Conservation (phyloP, 2,888 invertebrate genomes). For the Agriopis aurantiaria region DNA sequence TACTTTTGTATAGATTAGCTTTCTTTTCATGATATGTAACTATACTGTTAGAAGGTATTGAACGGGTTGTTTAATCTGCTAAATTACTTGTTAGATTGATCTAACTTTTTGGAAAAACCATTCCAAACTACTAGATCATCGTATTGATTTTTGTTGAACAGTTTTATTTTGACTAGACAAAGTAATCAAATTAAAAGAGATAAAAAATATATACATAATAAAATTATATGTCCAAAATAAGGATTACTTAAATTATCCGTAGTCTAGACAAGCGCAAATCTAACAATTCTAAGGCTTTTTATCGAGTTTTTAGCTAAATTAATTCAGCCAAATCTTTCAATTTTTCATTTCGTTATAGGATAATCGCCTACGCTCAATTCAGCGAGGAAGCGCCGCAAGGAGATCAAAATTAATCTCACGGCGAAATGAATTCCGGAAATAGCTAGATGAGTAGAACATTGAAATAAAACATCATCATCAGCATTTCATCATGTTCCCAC, state of each 20-base stretch:
- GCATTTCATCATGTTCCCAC: no score
- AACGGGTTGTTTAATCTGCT: no score
- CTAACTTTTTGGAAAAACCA: no score
- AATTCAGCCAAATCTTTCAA: conserved; percentile 2
- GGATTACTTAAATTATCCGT: not conserved
- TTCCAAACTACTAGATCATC: no score
- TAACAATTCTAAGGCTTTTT: not conserved
- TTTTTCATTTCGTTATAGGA: conserved; percentile 2
- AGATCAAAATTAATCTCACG: conserved; percentile 2
- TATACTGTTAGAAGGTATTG: no score
- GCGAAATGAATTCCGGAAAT: not conserved
- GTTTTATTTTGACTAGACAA: no score
- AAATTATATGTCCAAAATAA: not conserved
- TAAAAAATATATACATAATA: no score
- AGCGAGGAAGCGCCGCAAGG: not conserved
- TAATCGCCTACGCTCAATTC: not conserved
- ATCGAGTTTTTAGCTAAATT: not conserved
- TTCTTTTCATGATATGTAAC: no score
- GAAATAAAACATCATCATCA: not conserved
- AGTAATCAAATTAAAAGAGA: no score
- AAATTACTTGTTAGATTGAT: no score
- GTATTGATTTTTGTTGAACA: no score
- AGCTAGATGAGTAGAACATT: not conserved
- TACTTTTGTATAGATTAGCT: no score
- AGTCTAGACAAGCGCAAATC: not conserved